A percentile compares a stretch with the other conserved stretches of the same genome.
phyloP scores from a whole-genome alignment of 2,888 invertebrate species.

The Allacma fusca region DNA sequence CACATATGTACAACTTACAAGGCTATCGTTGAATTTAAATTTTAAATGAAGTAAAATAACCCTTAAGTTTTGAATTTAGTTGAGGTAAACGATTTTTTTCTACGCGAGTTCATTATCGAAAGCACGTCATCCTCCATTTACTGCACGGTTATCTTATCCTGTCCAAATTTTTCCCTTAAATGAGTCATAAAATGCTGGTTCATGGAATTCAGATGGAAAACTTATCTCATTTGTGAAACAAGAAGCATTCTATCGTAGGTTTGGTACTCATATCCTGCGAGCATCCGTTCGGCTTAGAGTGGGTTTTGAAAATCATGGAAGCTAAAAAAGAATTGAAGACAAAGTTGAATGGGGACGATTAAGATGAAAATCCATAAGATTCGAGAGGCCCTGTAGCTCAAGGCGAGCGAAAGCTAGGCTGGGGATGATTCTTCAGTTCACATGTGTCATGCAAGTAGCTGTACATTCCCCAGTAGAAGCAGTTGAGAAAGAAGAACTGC shows the following conservation, averaged over 20 bases:
- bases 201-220: slow-evolving; percentile 7
- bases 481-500: slow-evolving; percentile 79
- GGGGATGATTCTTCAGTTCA: slow-evolving; percentile 37
- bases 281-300: neutral
- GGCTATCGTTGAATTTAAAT: too few species aligned
- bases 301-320: neutral
- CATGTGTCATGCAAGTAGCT: slow-evolving; percentile 66
- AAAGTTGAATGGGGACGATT: slow-evolving; percentile 29
- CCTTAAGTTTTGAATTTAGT: too few species aligned
- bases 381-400: slow-evolving; percentile 4
- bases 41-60: too few species aligned
- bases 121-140: too few species aligned
- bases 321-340: slow-evolving; percentile 1
- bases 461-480: slow-evolving; percentile 89
- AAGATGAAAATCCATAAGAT: slow-evolving; percentile 37
- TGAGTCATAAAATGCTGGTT: neutral
- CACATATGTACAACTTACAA: too few species aligned
- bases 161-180: neutral
- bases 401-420: slow-evolving; percentile 20
- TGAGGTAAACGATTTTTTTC: too few species aligned
- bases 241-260: too few species aligned
- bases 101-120: too few species aligned
- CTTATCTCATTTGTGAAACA: neutral
- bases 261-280: too few species aligned
- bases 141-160: too few species aligned